Base-by-base conservation (phyloP, 2,888 invertebrate genomes). In the Orgyia antiqua region DNA sequence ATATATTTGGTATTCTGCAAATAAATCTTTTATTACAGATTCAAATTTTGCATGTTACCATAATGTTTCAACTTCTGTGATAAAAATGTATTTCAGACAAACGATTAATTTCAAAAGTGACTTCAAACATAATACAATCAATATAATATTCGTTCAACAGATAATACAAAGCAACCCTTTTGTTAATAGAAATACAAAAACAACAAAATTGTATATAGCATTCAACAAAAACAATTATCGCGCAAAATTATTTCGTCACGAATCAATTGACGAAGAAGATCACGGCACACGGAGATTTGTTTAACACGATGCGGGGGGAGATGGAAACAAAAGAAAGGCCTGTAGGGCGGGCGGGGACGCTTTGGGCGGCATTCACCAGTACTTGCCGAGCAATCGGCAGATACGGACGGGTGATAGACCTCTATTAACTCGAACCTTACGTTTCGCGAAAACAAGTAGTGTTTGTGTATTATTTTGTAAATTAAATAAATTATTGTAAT, bases 251-350 rank as follows among this genome's bases (percentile, higher is more conserved):
- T 53, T 50, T 52, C 53, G 40, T 53, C 45, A 47, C 46, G 50
- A 67, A 66, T 67, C 70, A 70, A 76, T 75, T 73, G 71, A 67
- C 69, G 68, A 70, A 61, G 68, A 62, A 69, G 73, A 77, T 75
- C 68, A 59, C 66, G 61, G 78, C 77, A 77, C 77, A 76, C 78
- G 78, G 75, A 70, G 71, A 71, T 52, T 52, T 52, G 52, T 52
- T 52, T 54, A 47, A 52, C 51, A 70, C 70, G 67, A 34, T 51
- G 59, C 60, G 59, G 62, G 68, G 70, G 70, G 64, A 60, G 36
- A 67, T 71, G 70, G 82, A 82, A 82, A 86, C 84, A 86, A 86
- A n/a, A 84, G 84, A 78, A 82, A 77, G 68, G 50, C 52, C 63
- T 68, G 65, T 64, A 62, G 72, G 79, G 74, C 75, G 78, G 79